Evolutionary conservation across 1,140 invertebrate species (phyloP).

Genomic region (Gryllus bimaculatus): DNA sequence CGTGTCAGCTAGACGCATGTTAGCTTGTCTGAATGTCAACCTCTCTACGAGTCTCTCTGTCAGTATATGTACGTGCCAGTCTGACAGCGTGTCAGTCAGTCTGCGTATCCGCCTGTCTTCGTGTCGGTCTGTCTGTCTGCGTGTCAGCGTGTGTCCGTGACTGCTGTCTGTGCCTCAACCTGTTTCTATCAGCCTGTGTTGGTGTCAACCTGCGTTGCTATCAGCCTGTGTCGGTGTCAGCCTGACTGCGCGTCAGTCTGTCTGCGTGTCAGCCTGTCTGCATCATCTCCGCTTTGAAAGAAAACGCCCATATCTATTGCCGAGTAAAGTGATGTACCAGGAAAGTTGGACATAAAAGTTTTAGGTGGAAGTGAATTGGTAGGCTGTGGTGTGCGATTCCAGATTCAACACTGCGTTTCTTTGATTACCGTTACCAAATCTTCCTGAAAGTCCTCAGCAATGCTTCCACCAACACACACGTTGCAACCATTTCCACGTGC

Average conservation of each 20-base stretch:
- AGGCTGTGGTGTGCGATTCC: too few relatives aligned
- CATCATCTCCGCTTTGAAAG: neutral
- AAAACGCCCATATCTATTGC: too few relatives aligned
- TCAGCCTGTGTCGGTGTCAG: neutral
- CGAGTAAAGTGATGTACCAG: too few relatives aligned
- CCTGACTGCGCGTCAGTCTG: neutral
- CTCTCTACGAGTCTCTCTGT: neutral
- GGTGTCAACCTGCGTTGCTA: neutral
- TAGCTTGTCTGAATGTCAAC: neutral
- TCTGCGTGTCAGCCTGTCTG: neutral
- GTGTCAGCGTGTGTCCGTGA: neutral
- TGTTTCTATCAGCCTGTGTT: conserved; percentile 1
- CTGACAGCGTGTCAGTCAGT: neutral
- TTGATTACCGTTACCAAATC: too few relatives aligned
- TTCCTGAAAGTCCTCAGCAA: too few relatives aligned
- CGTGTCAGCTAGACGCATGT: neutral
- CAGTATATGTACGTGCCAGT: neutral
- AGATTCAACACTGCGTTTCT: too few relatives aligned
- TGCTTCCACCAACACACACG: too few relatives aligned
- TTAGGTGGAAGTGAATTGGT: too few relatives aligned
- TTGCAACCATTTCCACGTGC: too few relatives aligned
- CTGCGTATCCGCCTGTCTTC: neutral
- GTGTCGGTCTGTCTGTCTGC: neutral
- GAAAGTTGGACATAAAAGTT: too few relatives aligned
- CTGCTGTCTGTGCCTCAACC: conserved; percentile 1